These are phyloP conservation scores for Bettongia penicillata DNA, from an alignment of 2,113 vertebrate genomes.

Conservation along the genomic window DNA sequence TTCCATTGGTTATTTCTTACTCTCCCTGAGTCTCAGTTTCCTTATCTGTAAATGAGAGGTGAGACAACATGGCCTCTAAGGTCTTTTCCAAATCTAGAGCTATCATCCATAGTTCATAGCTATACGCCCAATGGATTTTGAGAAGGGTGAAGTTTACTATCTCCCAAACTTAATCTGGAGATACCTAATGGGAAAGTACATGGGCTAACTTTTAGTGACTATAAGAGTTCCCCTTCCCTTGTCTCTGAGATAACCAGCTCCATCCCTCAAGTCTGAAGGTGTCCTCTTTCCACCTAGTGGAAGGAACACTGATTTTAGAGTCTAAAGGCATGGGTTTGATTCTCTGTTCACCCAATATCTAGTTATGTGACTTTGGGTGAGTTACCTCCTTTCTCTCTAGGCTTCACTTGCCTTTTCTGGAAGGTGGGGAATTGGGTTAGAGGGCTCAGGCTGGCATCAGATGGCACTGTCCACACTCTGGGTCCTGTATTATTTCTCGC, in stretches of 20 bases:
- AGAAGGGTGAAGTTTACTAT: neutral
- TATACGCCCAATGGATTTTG: neutral
- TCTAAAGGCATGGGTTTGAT: constrained; percentile 4
- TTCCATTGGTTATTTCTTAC: neutral
- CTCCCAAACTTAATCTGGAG: neutral
- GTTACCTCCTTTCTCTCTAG: neutral
- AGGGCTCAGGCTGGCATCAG: neutral
- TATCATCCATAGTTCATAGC: neutral
- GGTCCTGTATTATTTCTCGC: neutral
- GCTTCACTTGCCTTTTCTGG: neutral
- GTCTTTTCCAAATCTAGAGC: neutral
- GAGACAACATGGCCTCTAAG: neutral
- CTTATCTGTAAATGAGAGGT: neutral
- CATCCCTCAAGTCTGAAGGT: no score
- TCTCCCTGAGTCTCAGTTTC: neutral
- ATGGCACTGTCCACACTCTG: neutral
- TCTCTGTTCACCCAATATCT: neutral
- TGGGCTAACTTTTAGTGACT: neutral
- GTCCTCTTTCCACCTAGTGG: no score
- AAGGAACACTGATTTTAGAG: neutral
- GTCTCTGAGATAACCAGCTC: constrained; percentile 23
- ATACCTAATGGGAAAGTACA: neutral
- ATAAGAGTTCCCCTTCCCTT: neutral
- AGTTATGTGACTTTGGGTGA: constrained; percentile 8
- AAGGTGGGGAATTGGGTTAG: neutral